Percentiles rank a stretch among this genome's conserved stretches.
phyloP scores from a whole-genome alignment of 2,888 invertebrate species.

The Scaeva pyrastri region DNA sequence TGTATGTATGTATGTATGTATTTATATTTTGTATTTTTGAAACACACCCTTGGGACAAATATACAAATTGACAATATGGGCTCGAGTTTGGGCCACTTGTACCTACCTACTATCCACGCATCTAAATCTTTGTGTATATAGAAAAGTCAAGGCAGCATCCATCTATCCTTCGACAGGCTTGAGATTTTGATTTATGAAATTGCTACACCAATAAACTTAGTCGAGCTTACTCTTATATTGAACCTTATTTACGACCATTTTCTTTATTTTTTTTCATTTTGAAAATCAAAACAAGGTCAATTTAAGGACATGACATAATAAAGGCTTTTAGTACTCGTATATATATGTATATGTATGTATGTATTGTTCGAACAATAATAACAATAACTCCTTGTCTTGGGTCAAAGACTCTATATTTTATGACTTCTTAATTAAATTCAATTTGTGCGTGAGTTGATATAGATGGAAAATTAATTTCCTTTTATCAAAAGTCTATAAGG shows the following conservation, averaged over 20 bases:
- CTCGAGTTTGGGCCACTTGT: no score
- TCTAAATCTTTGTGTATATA: background rate
- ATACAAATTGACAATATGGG: background rate
- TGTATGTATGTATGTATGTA: background rate
- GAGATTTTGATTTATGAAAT: constrained; percentile 41
- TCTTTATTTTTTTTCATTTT: background rate
- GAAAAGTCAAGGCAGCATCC: no score
- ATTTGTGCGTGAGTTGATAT: constrained; percentile 21
- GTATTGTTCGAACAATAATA: background rate
- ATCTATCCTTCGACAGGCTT: constrained; percentile 20
- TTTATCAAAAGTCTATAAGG: background rate
- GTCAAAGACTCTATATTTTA: constrained; percentile 29
- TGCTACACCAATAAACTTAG: constrained; percentile 40
- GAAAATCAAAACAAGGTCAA: constrained; percentile 26
- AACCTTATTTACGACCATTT: constrained; percentile 35
- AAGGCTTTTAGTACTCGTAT: constrained; percentile 2
- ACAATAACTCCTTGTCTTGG: constrained; percentile 1
- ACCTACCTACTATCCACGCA: background rate
- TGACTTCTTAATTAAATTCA: constrained; percentile 34
- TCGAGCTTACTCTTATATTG: constrained; percentile 7
- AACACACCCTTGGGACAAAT: constrained; percentile 14
- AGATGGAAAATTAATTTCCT: constrained; percentile 26
- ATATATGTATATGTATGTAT: background rate
- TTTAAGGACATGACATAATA: constrained; percentile 4
- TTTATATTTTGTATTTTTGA: background rate